A percentile compares a stretch with the other conserved stretches of the same genome.
Conservation (phyloP, 2,888 invertebrate genomes). For the Hydraecia micacea region DNA sequence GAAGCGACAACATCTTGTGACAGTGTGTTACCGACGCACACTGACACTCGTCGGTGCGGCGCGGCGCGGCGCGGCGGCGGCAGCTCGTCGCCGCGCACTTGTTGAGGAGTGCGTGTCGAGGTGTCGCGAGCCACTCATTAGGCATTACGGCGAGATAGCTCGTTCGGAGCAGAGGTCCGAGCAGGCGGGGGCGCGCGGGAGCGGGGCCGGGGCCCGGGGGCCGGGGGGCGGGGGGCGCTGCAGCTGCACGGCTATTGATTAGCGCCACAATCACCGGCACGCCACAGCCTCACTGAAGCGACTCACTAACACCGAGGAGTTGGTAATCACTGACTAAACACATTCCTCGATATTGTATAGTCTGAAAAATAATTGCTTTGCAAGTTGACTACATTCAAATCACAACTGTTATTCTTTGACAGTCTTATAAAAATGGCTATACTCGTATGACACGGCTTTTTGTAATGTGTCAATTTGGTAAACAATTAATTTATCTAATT, state of each 20-base stretch:
- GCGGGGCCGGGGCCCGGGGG: neutral
- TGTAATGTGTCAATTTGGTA: neutral
- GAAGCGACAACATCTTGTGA: neutral
- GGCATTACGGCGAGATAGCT: slow-evolving; percentile 5
- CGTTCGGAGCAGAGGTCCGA: neutral
- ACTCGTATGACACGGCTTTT: too few species aligned
- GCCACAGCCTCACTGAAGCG: slow-evolving; percentile 3
- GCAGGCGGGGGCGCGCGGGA: neutral
- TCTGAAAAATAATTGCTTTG: neutral
- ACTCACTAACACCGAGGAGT: neutral
- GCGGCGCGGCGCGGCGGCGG: neutral
- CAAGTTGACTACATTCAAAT: neutral
- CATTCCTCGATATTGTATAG: neutral
- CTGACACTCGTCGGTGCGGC: too few species aligned
- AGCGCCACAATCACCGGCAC: slow-evolving; percentile 68
- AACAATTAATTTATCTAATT: neutral
- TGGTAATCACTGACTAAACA: neutral
- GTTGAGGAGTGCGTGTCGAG: neutral
- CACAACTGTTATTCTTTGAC: neutral
- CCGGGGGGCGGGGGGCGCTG: slow-evolving; percentile 47
- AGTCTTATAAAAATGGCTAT: neutral
- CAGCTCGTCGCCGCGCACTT: neutral
- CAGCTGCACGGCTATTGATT: slow-evolving; percentile 84
- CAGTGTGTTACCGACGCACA: neutral
- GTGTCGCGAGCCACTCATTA: slow-evolving; percentile 13